These are phyloP conservation scores for Amphiura filiformis DNA, from an alignment of 35 echinoderm and acorn worm genomes.

Conservation along the genomic window DNA sequence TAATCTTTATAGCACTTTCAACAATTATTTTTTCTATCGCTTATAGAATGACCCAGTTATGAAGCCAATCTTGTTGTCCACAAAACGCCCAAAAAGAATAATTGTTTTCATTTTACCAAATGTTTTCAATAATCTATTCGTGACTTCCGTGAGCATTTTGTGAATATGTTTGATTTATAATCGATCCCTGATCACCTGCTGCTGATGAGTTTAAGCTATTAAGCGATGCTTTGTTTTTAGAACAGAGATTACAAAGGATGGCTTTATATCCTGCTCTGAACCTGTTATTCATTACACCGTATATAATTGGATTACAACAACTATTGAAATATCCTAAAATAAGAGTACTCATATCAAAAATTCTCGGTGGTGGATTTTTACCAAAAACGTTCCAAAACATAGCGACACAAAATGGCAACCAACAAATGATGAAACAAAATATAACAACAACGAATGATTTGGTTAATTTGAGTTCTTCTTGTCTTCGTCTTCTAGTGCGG, in stretches of 20 bases:
- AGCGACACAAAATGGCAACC: slow-evolving; percentile 96
- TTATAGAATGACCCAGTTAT: too few species aligned
- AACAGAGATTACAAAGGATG: slow-evolving; percentile 24
- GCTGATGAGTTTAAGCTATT: neutral
- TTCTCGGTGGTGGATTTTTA: slow-evolving; percentile 36
- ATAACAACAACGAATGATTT: slow-evolving; percentile 95
- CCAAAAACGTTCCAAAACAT: slow-evolving; percentile 96
- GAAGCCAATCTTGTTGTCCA: too few species aligned
- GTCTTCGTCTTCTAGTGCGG: slow-evolving; percentile 56
- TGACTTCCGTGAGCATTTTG: too few species aligned
- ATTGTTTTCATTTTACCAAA: too few species aligned
- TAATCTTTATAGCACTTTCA: too few species aligned
- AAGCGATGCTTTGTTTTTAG: neutral
- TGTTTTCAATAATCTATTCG: too few species aligned
- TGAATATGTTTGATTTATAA: too few species aligned
- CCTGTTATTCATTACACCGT: slow-evolving; percentile 89
- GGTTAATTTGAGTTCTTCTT: slow-evolving; percentile 87
- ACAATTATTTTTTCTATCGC: too few species aligned
- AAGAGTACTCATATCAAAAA: slow-evolving; percentile 73
- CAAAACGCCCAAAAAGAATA: too few species aligned
- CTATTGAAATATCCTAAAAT: slow-evolving; percentile 87
- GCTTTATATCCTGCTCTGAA: slow-evolving; percentile 82
- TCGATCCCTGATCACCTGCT: neutral
- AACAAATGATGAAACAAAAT: slow-evolving; percentile 83
- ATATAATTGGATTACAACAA: slow-evolving; percentile 99